These are phyloP conservation scores for Graphium colonna DNA, from an alignment of 2,888 invertebrate species.

Conservation along the genomic window DNA sequence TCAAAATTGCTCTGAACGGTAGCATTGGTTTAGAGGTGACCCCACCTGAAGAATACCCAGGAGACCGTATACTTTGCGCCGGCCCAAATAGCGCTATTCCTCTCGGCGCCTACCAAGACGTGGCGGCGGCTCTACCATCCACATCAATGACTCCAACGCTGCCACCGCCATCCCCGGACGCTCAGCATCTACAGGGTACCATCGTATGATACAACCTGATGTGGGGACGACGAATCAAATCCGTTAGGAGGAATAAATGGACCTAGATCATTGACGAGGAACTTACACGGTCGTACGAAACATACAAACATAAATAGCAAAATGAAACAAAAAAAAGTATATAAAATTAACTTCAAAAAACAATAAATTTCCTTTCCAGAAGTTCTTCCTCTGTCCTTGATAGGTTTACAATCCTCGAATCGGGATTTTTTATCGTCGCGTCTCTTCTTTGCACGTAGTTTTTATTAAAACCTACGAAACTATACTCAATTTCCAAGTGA, in stretches of 20 bases:
- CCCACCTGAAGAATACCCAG: conserved; percentile 83
- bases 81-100: conserved; percentile 38
- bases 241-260: conserved; percentile 87
- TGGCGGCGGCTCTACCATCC: conserved; percentile 63
- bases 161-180: conserved; percentile 72
- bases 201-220: conserved; percentile 97
- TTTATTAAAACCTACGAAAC: conserved; percentile 29
- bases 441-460: conserved; percentile 50
- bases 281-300: conserved; percentile 14
- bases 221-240: conserved; percentile 93
- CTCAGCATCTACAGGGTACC: conserved; percentile 91
- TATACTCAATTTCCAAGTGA: conserved; percentile 26
- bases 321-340: conserved; percentile 11
- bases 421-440: conserved; percentile 48
- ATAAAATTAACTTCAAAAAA: neutral
- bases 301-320: conserved; percentile 5
- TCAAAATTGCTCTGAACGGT: conserved; percentile 91
- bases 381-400: conserved; percentile 5
- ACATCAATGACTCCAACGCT: conserved; percentile 53
- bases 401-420: conserved; percentile 36
- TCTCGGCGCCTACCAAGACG: conserved; percentile 72
- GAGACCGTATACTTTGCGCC: conserved; percentile 62
- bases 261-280: conserved; percentile 58
- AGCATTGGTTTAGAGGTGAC: conserved; percentile 90
- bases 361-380: conserved; percentile 30